Percentiles rank a stretch among this genome's conserved stretches.
Evolutionary conservation across 2,888 invertebrate species (phyloP).

Genomic region (Melieria crassipennis): DNA sequence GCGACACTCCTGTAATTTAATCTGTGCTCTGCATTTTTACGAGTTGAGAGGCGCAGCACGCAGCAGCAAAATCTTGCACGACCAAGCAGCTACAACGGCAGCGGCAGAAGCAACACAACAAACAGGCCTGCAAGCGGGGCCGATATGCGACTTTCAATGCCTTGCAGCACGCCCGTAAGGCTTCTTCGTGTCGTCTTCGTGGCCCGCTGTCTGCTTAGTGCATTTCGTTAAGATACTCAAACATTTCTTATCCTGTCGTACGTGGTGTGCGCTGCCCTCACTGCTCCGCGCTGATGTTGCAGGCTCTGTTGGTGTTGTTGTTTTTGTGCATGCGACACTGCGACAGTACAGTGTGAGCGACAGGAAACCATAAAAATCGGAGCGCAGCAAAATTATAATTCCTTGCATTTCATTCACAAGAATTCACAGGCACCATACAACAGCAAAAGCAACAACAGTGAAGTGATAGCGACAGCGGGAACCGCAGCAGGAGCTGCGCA

Average conservation of each 20-base stretch:
- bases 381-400: conserved; percentile 53
- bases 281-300: background rate
- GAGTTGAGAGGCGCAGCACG: conserved; percentile 10
- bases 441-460: background rate
- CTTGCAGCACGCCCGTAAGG: background rate
- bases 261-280: too few species aligned
- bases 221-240: background rate
- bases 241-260: background rate
- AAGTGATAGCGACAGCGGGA: background rate
- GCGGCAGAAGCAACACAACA: too few species aligned
- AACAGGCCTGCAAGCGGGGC: too few species aligned
- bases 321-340: background rate
- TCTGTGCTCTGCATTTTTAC: conserved; percentile 19
- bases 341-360: conserved; percentile 33
- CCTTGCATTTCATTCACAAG: conserved; percentile 55
- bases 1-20: conserved; percentile 21
- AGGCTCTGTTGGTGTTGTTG: conserved; percentile 4
- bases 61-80: background rate
- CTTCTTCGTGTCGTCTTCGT: background rate
- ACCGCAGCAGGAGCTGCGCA: too few species aligned
- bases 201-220: background rate
- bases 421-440: background rate
- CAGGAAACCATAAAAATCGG: conserved; percentile 62
- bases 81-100: too few species aligned
- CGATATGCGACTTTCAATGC: too few species aligned